These are phyloP conservation scores for Dryocosmus kuriphilus DNA, from an alignment of 2,888 invertebrate species.

Conservation along the genomic window DNA sequence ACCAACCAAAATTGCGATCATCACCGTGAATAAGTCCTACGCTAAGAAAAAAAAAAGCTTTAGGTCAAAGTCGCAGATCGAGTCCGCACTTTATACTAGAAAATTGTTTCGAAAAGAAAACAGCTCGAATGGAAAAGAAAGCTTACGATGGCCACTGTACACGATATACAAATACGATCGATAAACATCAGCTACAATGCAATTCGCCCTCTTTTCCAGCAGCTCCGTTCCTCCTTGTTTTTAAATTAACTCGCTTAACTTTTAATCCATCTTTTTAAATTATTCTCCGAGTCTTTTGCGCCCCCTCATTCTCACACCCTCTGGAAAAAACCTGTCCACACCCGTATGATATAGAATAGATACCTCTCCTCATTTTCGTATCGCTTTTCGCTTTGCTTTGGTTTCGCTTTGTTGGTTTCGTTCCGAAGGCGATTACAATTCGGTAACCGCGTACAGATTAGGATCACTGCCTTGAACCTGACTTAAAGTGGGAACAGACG, in stretches of 20 bases:
- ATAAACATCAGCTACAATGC: constrained; percentile 45
- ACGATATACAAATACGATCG: constrained; percentile 69
- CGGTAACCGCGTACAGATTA: constrained; percentile 87
- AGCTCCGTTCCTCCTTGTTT: background rate
- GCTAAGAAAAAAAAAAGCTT: constrained; percentile 26
- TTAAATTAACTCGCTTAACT: background rate
- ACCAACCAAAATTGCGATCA: constrained; percentile 5
- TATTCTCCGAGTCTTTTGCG: constrained; percentile 42
- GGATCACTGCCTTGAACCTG: constrained; percentile 77
- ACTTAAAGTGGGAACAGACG: constrained; percentile 70
- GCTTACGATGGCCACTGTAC: constrained; percentile 66
- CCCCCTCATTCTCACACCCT: constrained; percentile 25
- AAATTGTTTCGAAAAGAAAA: constrained; percentile 8
- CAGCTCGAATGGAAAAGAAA: constrained; percentile 42
- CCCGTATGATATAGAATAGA: constrained; percentile 30
- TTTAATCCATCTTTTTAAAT: constrained; percentile 45
- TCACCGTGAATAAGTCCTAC: background rate
- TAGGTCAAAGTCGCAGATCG: background rate
- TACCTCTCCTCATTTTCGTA: constrained; percentile 30
- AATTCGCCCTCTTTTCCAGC: constrained; percentile 7
- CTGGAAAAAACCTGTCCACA: background rate
- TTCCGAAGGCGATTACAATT: constrained; percentile 78
- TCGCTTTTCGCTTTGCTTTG: constrained; percentile 50
- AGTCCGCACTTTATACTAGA: constrained; percentile 10
- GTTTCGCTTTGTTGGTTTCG: constrained; percentile 50